A percentile compares a stretch with the other conserved stretches of the same genome.
Conservation (phyloP, 2,888 invertebrate species). For the Sarcophaga variegata region DNA sequence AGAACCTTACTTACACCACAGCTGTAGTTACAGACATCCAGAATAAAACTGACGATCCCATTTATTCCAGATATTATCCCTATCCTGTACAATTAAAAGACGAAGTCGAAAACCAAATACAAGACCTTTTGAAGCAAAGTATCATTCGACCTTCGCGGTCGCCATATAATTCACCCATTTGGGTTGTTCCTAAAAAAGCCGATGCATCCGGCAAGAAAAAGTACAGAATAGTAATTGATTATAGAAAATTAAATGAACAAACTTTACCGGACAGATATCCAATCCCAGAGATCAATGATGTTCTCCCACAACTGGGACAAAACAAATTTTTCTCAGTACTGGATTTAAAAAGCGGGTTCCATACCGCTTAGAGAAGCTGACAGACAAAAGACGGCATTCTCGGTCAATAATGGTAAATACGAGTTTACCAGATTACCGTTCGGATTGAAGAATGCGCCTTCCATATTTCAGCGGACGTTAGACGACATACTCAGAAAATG, state of each 20-base stretch:
- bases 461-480: background rate
- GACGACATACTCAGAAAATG: background rate
- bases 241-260: too few species aligned
- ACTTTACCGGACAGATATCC: too few species aligned
- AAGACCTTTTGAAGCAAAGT: slow-evolving; percentile 13
- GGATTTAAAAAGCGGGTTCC: too few species aligned
- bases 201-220: too few species aligned
- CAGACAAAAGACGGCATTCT: background rate
- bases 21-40: slow-evolving; percentile 7
- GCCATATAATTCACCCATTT: too few species aligned
- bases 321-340: too few species aligned
- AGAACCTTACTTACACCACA: slow-evolving; percentile 20
- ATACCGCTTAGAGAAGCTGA: background rate
- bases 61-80: slow-evolving; percentile 28
- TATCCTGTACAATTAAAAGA: slow-evolving; percentile 17
- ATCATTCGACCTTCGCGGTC: slow-evolving; percentile 2
- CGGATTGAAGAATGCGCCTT: too few species aligned
- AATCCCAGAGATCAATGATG: too few species aligned
- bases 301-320: too few species aligned
- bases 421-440: background rate
- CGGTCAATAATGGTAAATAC: background rate
- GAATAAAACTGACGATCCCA: slow-evolving; percentile 11
- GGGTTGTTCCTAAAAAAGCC: too few species aligned
- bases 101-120: slow-evolving; percentile 28
- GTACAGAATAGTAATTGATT: too few species aligned